Percentiles rank a stretch among this genome's conserved stretches.
phyloP scores from a whole-genome alignment of 2,797 vertebrate species.

The Acestrorhynchus altus region DNA sequence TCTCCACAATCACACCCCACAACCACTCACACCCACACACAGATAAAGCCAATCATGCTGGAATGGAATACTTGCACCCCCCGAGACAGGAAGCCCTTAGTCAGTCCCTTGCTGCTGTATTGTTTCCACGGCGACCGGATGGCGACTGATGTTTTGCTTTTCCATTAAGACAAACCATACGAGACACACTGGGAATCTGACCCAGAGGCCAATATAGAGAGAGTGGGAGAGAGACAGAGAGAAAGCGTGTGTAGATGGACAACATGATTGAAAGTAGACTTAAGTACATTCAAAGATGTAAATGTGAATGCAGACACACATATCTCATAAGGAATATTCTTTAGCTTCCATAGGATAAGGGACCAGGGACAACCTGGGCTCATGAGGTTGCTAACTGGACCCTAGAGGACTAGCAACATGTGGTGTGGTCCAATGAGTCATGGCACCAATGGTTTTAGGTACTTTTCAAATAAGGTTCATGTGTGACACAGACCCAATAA shows the following conservation, averaged over 20 bases:
- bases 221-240: background rate
- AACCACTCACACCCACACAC: constrained; percentile 1
- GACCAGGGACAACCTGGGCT: too few relatives aligned
- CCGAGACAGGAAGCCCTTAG: constrained; percentile 53
- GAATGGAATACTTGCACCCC: constrained; percentile 52
- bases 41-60: constrained; percentile 27
- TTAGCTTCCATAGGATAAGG: too few relatives aligned
- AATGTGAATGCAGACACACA: background rate
- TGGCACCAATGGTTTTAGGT: too few relatives aligned
- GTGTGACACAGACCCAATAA: too few relatives aligned
- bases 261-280: background rate
- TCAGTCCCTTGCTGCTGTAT: constrained; percentile 50
- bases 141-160: constrained; percentile 36
- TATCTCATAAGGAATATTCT: too few relatives aligned
- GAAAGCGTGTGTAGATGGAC: background rate
- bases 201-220: background rate
- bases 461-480: too few relatives aligned
- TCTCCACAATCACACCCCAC: background rate
- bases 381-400: too few relatives aligned
- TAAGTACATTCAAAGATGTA: constrained; percentile 1
- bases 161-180: constrained; percentile 11
- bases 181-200: constrained; percentile 23
- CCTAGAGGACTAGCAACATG: too few relatives aligned
- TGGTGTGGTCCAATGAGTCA: too few relatives aligned
- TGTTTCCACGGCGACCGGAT: constrained; percentile 58